These are phyloP conservation scores for Lerista edwardsae DNA, from an alignment of 2,797 vertebrate genomes.

Conservation along the genomic window DNA sequence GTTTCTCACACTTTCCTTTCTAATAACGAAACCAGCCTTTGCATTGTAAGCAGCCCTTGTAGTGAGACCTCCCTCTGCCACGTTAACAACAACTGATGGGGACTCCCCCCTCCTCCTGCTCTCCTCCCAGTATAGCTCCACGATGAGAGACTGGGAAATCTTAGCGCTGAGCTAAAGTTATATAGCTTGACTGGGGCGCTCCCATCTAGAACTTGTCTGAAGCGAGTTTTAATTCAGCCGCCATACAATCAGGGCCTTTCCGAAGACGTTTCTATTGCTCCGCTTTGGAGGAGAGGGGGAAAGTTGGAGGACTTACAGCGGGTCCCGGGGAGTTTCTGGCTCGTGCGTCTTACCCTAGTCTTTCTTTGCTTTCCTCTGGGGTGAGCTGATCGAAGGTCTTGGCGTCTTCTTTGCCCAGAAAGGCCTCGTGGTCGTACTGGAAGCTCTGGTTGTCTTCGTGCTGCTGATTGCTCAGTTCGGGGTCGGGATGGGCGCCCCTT, in stretches of 20 bases:
- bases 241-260: background rate
- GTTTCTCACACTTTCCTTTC: background rate
- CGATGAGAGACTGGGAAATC: background rate
- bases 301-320: no score
- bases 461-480: slow-evolving; percentile 76
- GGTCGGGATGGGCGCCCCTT: slow-evolving; percentile 82
- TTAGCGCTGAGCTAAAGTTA: background rate
- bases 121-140: background rate
- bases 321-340: no score
- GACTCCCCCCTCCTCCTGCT: background rate
- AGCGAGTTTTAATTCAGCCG: background rate
- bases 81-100: slow-evolving; percentile 58
- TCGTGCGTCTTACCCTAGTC: slow-evolving; percentile 84
- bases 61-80: slow-evolving; percentile 59
- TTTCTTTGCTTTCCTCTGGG: slow-evolving; percentile 91
- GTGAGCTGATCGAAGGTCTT: slow-evolving; percentile 94
- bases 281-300: background rate
- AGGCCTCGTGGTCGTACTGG: slow-evolving; percentile 96
- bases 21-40: background rate
- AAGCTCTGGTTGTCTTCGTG: slow-evolving; percentile 89
- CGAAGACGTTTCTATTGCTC: slow-evolving; percentile 5
- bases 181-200: background rate
- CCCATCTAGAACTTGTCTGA: background rate
- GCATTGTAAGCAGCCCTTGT: background rate
- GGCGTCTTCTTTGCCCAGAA: slow-evolving; percentile 93